These are phyloP conservation scores for Piscicola geometra DNA, from an alignment of 2,888 invertebrate species.

Conservation along the genomic window DNA sequence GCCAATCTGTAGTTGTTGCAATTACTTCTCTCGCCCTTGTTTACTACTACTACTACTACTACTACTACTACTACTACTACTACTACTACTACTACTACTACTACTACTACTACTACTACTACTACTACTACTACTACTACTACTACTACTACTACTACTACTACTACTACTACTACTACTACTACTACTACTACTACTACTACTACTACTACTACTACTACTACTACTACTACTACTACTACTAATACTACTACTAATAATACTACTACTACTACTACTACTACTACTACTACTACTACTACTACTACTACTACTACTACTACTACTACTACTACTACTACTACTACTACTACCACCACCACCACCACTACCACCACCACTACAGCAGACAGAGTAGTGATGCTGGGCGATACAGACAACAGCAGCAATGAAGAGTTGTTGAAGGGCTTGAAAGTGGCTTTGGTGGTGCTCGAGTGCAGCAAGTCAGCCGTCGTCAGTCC, in stretches of 20 bases:
- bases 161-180: conserved; percentile 37
- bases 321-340: background rate
- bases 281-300: conserved; percentile 26
- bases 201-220: conserved; percentile 25
- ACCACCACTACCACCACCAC: conserved; percentile 25
- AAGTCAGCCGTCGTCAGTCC: conserved; percentile 16
- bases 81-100: conserved; percentile 33
- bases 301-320: conserved; percentile 7
- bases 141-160: conserved; percentile 35
- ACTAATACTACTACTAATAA: too few species aligned
- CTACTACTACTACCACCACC: conserved; percentile 18
- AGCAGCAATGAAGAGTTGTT: background rate
- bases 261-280: too few species aligned
- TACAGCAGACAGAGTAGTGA: conserved; percentile 42
- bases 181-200: conserved; percentile 35
- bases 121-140: conserved; percentile 35
- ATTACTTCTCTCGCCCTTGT: too few species aligned
- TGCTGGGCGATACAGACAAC: conserved; percentile 46
- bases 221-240: conserved; percentile 17
- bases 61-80: conserved; percentile 38
- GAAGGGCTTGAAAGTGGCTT: conserved; percentile 3
- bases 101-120: conserved; percentile 33
- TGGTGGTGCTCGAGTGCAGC: conserved; percentile 7
- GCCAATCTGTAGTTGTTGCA: too few species aligned
- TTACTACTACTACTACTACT: conserved; percentile 37